Conservation (phyloP, 2,113 vertebrate species). For the Hypanus sabinus region DNA sequence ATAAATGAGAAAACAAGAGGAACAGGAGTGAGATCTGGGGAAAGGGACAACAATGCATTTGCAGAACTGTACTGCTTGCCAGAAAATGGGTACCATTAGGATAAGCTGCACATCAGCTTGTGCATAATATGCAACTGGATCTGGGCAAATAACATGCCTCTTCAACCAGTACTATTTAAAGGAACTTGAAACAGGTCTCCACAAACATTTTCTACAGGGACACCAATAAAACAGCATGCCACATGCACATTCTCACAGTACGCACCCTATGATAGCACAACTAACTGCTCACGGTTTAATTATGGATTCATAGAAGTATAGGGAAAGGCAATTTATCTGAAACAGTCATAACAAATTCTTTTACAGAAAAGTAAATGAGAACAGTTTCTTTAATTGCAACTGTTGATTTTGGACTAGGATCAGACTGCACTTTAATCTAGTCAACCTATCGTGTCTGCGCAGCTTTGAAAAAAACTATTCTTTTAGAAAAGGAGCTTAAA, state of each 20-base stretch:
- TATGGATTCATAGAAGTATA: slow-evolving; percentile 13
- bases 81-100: background rate
- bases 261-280: slow-evolving; percentile 7
- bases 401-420: background rate
- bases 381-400: background rate
- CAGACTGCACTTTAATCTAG: background rate
- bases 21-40: background rate
- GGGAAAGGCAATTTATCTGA: slow-evolving; percentile 12
- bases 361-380: background rate
- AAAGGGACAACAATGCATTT: slow-evolving; percentile 7
- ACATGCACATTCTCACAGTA: slow-evolving; percentile 29
- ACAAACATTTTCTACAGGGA: slow-evolving; percentile 34
- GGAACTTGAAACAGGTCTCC: slow-evolving; percentile 24
- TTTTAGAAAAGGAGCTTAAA: background rate
- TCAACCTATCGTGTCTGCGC: background rate
- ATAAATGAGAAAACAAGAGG: background rate
- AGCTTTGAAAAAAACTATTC: background rate
- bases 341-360: slow-evolving; percentile 25
- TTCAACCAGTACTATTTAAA: slow-evolving; percentile 27
- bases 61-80: background rate
- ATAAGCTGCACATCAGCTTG: background rate
- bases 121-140: background rate
- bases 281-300: background rate
- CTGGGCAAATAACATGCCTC: slow-evolving; percentile 12
- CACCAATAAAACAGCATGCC: slow-evolving; percentile 35